Evolutionary conservation across 2,888 invertebrate species (phyloP).

Genomic region (Rhaphigaster nebulosa): DNA sequence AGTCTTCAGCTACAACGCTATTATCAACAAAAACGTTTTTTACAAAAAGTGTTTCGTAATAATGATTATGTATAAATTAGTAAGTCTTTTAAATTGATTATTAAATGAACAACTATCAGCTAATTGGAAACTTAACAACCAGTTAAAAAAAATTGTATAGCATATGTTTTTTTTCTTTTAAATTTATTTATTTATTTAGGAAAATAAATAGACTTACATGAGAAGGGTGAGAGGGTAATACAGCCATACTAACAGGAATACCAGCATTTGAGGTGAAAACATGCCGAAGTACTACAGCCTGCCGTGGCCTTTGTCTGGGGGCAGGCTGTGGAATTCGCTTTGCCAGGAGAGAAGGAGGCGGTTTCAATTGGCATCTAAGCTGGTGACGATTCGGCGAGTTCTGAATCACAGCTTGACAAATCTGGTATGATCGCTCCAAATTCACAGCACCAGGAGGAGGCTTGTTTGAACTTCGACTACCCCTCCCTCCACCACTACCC

Average conservation of each 20-base stretch:
- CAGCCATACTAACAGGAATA: constrained; percentile 74
- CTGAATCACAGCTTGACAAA: constrained; percentile 86
- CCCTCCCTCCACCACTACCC: constrained; percentile 60
- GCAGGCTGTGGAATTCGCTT: constrained; percentile 49
- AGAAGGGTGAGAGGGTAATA: constrained; percentile 69
- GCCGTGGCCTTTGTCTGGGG: constrained; percentile 68
- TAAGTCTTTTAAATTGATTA: too few relatives aligned
- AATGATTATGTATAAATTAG: too few relatives aligned
- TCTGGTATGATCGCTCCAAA: constrained; percentile 94
- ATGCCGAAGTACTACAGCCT: constrained; percentile 74
- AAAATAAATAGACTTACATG: constrained; percentile 60
- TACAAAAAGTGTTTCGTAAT: too few relatives aligned
- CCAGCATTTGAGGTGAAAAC: constrained; percentile 74
- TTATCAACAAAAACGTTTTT: too few relatives aligned
- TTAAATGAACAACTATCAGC: too few relatives aligned
- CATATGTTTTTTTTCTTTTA: not conserved
- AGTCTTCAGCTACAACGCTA: too few relatives aligned
- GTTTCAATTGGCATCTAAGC: constrained; percentile 85
- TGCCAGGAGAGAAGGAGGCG: constrained; percentile 81
- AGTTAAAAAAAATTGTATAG: not conserved
- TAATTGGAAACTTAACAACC: not conserved
- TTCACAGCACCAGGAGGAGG: constrained; percentile 93
- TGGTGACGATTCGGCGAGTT: constrained; percentile 90
- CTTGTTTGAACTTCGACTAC: constrained; percentile 74
- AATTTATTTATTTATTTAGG: not conserved